These are phyloP conservation scores for Diacarnus erythraeanus DNA, from an alignment of 37 sponge, comb jelly and placozoan species.

Conservation along the genomic window DNA sequence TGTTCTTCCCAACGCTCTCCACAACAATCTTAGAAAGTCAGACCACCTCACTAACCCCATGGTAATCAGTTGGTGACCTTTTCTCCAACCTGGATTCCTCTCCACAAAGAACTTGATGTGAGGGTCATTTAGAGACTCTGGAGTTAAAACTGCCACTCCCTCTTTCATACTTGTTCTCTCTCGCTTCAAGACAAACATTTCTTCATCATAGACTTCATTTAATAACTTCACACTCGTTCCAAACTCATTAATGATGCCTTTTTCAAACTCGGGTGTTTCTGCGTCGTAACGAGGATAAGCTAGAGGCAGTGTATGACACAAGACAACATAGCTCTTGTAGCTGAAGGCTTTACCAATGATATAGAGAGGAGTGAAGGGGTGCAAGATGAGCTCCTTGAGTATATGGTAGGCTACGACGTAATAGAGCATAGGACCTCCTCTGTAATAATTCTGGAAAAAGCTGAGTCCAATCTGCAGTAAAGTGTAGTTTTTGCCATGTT, in stretches of 20 bases:
- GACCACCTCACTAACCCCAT: constrained; percentile 35
- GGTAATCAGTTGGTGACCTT: constrained; percentile 55
- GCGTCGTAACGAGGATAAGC: constrained; percentile 52
- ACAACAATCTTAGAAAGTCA: background rate
- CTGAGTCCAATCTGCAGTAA: constrained; percentile 62
- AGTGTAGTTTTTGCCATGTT: constrained; percentile 45
- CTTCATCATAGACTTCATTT: constrained; percentile 43
- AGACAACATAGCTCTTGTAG: constrained; percentile 75
- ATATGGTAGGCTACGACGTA: constrained; percentile 39
- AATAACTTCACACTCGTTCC: constrained; percentile 9
- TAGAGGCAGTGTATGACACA: background rate
- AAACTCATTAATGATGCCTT: constrained; percentile 58
- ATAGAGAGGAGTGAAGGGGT: constrained; percentile 69
- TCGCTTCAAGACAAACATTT: constrained; percentile 51
- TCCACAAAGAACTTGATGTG: constrained; percentile 68
- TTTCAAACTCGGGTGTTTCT: constrained; percentile 43
- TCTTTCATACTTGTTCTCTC: constrained; percentile 31
- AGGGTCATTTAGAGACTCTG: constrained; percentile 45
- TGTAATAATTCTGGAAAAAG: constrained; percentile 51
- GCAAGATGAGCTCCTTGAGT: constrained; percentile 42
- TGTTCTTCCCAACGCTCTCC: background rate
- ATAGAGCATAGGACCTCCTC: constrained; percentile 72
- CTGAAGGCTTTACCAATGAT: constrained; percentile 68
- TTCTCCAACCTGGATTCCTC: constrained; percentile 70
- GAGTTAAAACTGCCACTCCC: constrained; percentile 34